phyloP scores from a whole-genome alignment of 2,113 vertebrate genomes.

The Percina caprodes region DNA sequence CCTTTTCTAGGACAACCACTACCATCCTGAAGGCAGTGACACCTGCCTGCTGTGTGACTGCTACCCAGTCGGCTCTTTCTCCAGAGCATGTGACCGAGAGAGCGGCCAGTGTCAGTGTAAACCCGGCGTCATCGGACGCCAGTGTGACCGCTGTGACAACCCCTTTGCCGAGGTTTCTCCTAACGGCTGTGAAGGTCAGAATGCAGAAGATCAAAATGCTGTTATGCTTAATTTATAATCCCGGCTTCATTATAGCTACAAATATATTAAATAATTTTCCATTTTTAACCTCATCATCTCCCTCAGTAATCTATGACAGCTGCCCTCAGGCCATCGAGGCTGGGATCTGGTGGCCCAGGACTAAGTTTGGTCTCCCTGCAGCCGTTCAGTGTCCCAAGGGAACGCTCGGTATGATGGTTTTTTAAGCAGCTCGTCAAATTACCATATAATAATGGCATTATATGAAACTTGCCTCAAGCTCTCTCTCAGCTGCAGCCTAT shows the following conservation, averaged over 20 bases:
- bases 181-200: conserved; percentile 93
- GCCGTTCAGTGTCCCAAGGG: conserved; percentile 93
- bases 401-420: conserved; percentile 86
- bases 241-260: conserved; percentile 9
- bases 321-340: conserved; percentile 93
- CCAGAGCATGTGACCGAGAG: conserved; percentile 88
- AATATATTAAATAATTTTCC: conserved; percentile 13
- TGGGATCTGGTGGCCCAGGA: conserved; percentile 96
- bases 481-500: conserved; percentile 37
- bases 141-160: conserved; percentile 96
- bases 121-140: conserved; percentile 93
- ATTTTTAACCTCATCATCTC: conserved; percentile 39
- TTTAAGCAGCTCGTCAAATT: conserved; percentile 65
- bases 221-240: background rate
- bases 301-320: conserved; percentile 95
- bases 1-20: conserved; percentile 92
- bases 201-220: background rate
- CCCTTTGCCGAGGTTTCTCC: conserved; percentile 96
- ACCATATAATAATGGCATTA: conserved; percentile 67
- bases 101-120: conserved; percentile 95
- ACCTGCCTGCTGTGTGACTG: conserved; percentile 93
- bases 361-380: conserved; percentile 94
- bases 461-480: conserved; percentile 57
- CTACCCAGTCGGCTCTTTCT: conserved; percentile 92
- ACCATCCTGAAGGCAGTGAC: conserved; percentile 81